Evolutionary conservation across 2,113 vertebrate species (phyloP), one percentile per base, ranked within the genome.

Genomic region (Thalassarche chlororhynchos): DNA sequence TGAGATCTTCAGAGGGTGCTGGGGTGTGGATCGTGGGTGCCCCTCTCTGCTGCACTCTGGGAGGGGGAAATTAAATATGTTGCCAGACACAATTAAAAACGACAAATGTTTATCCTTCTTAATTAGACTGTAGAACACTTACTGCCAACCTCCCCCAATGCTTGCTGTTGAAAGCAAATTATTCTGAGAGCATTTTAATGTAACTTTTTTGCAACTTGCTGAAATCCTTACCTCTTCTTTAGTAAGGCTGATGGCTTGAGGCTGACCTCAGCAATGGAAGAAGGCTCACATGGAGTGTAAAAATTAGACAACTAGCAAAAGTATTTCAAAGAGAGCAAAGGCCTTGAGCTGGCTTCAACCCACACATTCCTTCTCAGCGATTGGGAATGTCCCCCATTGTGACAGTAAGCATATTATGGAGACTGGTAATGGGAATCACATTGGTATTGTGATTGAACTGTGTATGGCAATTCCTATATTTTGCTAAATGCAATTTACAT

Each of bases 371-470:
- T 72, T 52, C 47, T 86, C 0, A 0, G 36, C 0, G 0, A 5
- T 0, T 52, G 14, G 46, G 36, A 40, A 36, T 0, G 1, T 66
- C 14, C 31, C 10, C 40, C 6, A 0, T 40, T 0, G 1, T 40
- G 57, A n/a, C 31, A 75, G 26, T 46, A 34, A 80, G 24, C 13
- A 4, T 38, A 19, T 40, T 74, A 19, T 15, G 80, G 16, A 58
- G 23, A 19, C 23, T 40, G 57, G 19, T 12, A 32, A 79, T 13
- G 17, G 61, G 44, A 72, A 86, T 65, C 20, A 32, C 18, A 4
- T 6, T 68, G 1, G 0, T 51, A 36, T 21, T 76, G 47, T 32
- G 29, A 46, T 29, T 69, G 65, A 90, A 60, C 17, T 38, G 40
- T 52, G 26, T 8, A 13, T 61, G n/a, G 54, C 4, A 40, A 38